Evolutionary conservation across 1,140 invertebrate species (phyloP), one percentile per base, ranked within the genome.

Genomic region (Bombus confusus): DNA sequence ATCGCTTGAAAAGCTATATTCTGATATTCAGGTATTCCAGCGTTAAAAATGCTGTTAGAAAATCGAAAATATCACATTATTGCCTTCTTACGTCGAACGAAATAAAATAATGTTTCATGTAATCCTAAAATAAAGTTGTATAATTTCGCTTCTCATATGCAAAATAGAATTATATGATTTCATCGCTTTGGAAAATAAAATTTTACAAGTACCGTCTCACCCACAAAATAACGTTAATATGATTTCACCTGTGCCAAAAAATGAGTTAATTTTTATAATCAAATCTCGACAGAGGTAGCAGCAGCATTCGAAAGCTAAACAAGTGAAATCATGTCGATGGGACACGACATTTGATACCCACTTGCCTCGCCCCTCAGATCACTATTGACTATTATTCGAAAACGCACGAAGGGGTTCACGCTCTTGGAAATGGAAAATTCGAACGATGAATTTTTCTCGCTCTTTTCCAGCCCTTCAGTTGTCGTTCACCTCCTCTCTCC

Each of bases 361-460:
- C 72, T 82, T 82, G 80, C 37, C 59, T 47, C 39, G 3, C 71
- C 73, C 62, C 62, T 13, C 41, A 39, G 34, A 81, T 73, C 37
- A 34, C n/a, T 31, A 43, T 12, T 64, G 34, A 77, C 66, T 69
- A 79, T 76, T 59, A 39, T 76, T 59, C 47, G 52, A 76, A 59
- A 59, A 34, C 15, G 31, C 15, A 18, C 9, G 59, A 71, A 77
- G 66, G 47, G 68, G 12, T 81, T 69, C 13, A 22, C 15, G 5
- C 71, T 74, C 28, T 77, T 78, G 57, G 22, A 86, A 77, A 79
- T 77, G 37, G 59, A 85, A 72, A 85, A 85, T 75, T 81, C 69
- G 28, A 68, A n/a, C 39, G 68, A 22, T 34, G 34, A 74, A 28
- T 59, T 41, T 84, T 52, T 75, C 68, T 80, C 68, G 86, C 62